These are phyloP conservation scores for Dinocampus coccinellae DNA, from an alignment of 2,888 invertebrate genomes.

Conservation along the genomic window DNA sequence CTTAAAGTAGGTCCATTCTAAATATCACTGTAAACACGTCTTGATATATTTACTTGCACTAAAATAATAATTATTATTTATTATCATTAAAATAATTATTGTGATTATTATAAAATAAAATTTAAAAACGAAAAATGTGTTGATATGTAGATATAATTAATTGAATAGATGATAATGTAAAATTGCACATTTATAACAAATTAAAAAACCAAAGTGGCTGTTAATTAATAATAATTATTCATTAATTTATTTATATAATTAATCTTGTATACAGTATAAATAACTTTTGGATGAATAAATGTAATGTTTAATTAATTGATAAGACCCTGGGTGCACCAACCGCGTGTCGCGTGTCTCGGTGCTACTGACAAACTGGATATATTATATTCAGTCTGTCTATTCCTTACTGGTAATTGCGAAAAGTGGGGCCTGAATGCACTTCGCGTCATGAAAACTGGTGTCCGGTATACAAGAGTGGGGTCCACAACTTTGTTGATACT, in stretches of 20 bases:
- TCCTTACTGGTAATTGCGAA: conserved; percentile 48
- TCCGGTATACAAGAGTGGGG: conserved; percentile 16
- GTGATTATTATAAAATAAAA: background rate
- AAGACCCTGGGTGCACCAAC: conserved; percentile 38
- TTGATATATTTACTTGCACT: background rate
- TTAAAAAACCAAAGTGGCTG: background rate
- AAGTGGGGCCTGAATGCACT: conserved; percentile 50
- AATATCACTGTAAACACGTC: background rate
- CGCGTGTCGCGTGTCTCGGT: conserved; percentile 52
- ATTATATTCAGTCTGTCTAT: conserved; percentile 46
- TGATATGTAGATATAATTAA: background rate
- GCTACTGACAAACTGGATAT: conserved; percentile 56
- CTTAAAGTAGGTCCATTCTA: background rate
- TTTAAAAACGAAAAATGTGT: background rate
- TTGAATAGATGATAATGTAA: background rate
- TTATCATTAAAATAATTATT: background rate
- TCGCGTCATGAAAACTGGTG: conserved; percentile 21
- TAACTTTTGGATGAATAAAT: background rate
- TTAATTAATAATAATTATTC: background rate
- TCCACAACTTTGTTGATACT: too few species aligned
- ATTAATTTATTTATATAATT: background rate
- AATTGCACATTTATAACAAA: background rate
- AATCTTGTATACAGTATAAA: background rate
- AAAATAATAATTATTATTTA: background rate
- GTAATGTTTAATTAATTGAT: background rate